These are phyloP conservation scores for Hartigia nigra DNA, from an alignment of 2,888 invertebrate species.

Conservation along the genomic window DNA sequence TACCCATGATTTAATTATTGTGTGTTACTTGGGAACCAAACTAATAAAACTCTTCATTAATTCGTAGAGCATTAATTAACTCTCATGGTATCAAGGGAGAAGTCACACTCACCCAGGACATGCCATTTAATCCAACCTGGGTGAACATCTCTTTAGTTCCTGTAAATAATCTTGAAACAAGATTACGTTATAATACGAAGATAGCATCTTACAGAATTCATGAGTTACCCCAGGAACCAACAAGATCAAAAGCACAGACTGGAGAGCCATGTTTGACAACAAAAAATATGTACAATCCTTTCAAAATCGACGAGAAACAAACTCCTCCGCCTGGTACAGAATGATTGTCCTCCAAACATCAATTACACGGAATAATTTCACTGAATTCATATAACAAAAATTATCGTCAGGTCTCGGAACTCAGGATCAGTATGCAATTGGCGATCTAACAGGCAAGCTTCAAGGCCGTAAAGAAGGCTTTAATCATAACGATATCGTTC, in stretches of 20 bases:
- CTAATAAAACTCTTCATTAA: slow-evolving; percentile 16
- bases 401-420: slow-evolving; percentile 75
- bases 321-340: slow-evolving; percentile 75
- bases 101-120: slow-evolving; percentile 81
- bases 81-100: slow-evolving; percentile 84
- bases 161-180: slow-evolving; percentile 75
- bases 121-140: slow-evolving; percentile 87
- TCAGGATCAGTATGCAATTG: slow-evolving; percentile 90
- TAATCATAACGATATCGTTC: slow-evolving; percentile 75
- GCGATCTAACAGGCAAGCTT: slow-evolving; percentile 89
- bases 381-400: slow-evolving; percentile 9
- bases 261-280: slow-evolving; percentile 75
- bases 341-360: slow-evolving; percentile 9
- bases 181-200: slow-evolving; percentile 79
- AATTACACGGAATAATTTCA: slow-evolving; percentile 6
- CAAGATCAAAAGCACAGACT: slow-evolving; percentile 64
- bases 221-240: slow-evolving; percentile 75
- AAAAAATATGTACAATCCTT: slow-evolving; percentile 83
- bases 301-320: slow-evolving; percentile 68
- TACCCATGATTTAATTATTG: background rate
- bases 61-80: slow-evolving; percentile 76
- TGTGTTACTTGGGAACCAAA: background rate
- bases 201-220: slow-evolving; percentile 79
- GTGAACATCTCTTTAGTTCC: slow-evolving; percentile 78
- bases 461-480: slow-evolving; percentile 78